Evolutionary conservation across 2,888 invertebrate genomes (phyloP), one percentile per base, ranked within the genome.

Genomic region (Psococerastis gibbosa): DNA sequence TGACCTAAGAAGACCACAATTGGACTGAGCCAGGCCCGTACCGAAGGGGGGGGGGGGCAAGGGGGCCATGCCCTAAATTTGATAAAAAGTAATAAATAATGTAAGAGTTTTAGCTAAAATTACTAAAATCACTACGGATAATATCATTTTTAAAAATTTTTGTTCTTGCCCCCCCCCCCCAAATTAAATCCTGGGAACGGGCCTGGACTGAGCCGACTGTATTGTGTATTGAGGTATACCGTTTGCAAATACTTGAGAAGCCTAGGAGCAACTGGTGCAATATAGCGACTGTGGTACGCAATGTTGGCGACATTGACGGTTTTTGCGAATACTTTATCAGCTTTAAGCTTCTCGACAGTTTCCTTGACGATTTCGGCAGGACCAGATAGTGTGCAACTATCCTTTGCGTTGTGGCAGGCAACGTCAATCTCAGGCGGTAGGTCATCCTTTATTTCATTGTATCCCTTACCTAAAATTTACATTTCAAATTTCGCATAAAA

Each of bases 391-490:
- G 84, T 85, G 42, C 79, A 75, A 32, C 78, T 80, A 48, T 77
- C 76, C 3, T 71, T 66, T 2, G 80, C 73, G 56, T 87, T 87
- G 60, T 83, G 83, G 54, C 85, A 87, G 9, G 84, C 81, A 0
- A 81, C 71, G 50, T 75, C 75, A 17, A 83, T 73, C 22, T 71
- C 69, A 16, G 69, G 63, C 1, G 80, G 78, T 46, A 66, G 41
- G 15, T 47, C 41, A 13, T 50, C 43, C 23, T 51, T 52, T 5
- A 57, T 46, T 13, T 55, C 43, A 31, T 52, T 43, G 46, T 55
- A 53, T 9, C 52, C 52, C 38, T 8, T 41, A 11, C 22, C 31
- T 41, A 35, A 17, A 4, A 42, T 16, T 42, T 32, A 33, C 17
- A 42, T 6, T 31, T 13, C 32, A 42, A 42, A 11, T 31, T 42